Evolutionary conservation across 2,113 vertebrate species (phyloP), one percentile per base, ranked within the genome.

Genomic region (Anhinga rufa): DNA sequence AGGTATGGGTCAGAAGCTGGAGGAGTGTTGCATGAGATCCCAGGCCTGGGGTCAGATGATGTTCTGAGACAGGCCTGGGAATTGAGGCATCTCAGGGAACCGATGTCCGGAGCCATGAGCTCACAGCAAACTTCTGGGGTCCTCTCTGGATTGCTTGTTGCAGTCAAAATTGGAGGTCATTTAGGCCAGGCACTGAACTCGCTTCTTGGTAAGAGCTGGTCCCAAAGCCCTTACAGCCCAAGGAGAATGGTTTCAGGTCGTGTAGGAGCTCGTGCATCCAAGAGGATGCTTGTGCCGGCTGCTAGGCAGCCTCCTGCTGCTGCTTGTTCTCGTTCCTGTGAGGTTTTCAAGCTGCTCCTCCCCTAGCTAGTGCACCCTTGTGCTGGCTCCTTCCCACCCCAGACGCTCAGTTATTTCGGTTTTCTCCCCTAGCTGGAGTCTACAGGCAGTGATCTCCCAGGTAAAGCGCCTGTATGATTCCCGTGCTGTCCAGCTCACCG

Each of bases 201-300:
- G 0, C 5, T 46, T 24, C 32, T n/a, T 26, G 4, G 4, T 44
- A 15, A 25, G 71, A 76, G 64, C 54, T 54, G 12, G 5, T 74
- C 44, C 44, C 4, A 9, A 26, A 65, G 40, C 28, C 55, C 38
- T 48, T 9, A 3, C 29, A 83, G 72, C 48, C 44, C 0, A 1
- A 57, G 44, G 0, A 0, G 36, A n/a, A n/a, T 0, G 0, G 8
- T 80, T 70, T 64, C 19, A 16, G 40, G 51, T 64, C 4, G 2
- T 11, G 2, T 34, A 31, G 52, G 82, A 82, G 69, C 64, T 85
- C 3, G 1, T 66, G 49, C 49, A 34, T 52, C 70, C 74, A 25
- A n/a, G 52, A 71, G 52, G 32, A 26, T 82, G 34, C 38, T 54
- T 36, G 51, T 44, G 38, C 66, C 1, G 2, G 58, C 62, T 65